A percentile compares a stretch with the other conserved stretches of the same genome.
These are phyloP conservation scores for Microtus ochrogaster DNA, from an alignment of 2,113 vertebrate genomes.

Conservation along the genomic window DNA sequence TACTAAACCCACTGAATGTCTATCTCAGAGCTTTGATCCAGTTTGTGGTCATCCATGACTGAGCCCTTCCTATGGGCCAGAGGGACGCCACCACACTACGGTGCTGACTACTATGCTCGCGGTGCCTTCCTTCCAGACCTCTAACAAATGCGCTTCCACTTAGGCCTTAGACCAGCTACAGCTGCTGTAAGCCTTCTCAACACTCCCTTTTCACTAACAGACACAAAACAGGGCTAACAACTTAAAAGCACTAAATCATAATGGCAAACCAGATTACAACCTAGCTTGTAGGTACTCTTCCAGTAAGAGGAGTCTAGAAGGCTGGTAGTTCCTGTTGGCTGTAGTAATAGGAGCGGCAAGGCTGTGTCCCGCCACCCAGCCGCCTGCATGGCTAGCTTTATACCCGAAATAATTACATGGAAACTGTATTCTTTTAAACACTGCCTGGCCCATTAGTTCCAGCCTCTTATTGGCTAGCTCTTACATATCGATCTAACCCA, in stretches of 20 bases:
- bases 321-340: not conserved
- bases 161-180: not conserved
- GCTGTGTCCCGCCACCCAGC: too few relatives aligned
- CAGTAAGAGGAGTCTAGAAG: not conserved
- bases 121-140: not conserved
- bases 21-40: not conserved
- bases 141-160: not conserved
- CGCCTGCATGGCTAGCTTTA: too few relatives aligned
- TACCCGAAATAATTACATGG: too few relatives aligned
- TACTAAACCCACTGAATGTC: not conserved
- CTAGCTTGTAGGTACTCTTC: not conserved
- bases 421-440: too few relatives aligned
- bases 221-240: not conserved
- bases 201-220: not conserved
- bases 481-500: too few relatives aligned
- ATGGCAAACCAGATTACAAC: not conserved
- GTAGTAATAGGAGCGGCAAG: too few relatives aligned
- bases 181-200: not conserved
- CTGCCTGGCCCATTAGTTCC: too few relatives aligned
- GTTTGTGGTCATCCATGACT: not conserved
- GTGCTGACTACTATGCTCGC: fast-evolving
- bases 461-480: too few relatives aligned
- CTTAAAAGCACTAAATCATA: conserved; percentile 23
- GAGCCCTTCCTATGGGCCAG: not conserved
- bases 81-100: not conserved